Evolutionary conservation across 2,113 vertebrate species (phyloP), one percentile per base, ranked within the genome.

Genomic region (Lipotes vexillifer): DNA sequence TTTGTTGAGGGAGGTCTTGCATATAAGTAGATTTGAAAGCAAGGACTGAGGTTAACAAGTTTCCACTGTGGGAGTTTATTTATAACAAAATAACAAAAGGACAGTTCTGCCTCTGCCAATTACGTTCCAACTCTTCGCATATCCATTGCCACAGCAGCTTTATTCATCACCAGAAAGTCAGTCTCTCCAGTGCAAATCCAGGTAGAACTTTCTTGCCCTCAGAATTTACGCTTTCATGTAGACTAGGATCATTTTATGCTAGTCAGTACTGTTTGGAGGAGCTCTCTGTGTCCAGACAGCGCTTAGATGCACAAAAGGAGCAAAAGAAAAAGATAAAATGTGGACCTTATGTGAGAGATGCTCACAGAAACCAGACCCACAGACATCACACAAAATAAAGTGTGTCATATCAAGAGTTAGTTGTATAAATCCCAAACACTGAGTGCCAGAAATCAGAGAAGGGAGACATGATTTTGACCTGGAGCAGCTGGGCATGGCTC

Each of bases 1-100:
- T 98, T 97, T 98, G 84, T 94, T 92, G 82, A 83, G 46, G n/a
- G 96, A 98, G 68, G 93, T 92, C 97, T 98, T 97, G 97, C 93
- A 97, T 98, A 97, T 94, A 97, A 98, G 96, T 90, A 98, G 97
- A 97, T 69, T 93, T 44, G 94, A 98, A 97, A 91, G 87, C 59
- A 85, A 92, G 59, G 88, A 75, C 77, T 89, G 77, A 88, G 75
- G 86, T 98, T 98, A 98, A 98, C 49, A 98, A 82, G 52, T 97
- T 98, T 97, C 92, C 90, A 86, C 0, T 0, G 89, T 80, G 38
- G 96, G 86, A 97, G 98, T 97, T 96, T 97, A 97, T 97, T 98
- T 97, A 97, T 71, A 97, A 93, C 71, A 75, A 88, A 97, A 87
- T 96, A 98, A 98, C 44, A 96, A 97, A 98, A 98, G 86, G 93